Evolutionary conservation across 2,797 vertebrate species (phyloP).

Genomic region (Alosa sapidissima): DNA sequence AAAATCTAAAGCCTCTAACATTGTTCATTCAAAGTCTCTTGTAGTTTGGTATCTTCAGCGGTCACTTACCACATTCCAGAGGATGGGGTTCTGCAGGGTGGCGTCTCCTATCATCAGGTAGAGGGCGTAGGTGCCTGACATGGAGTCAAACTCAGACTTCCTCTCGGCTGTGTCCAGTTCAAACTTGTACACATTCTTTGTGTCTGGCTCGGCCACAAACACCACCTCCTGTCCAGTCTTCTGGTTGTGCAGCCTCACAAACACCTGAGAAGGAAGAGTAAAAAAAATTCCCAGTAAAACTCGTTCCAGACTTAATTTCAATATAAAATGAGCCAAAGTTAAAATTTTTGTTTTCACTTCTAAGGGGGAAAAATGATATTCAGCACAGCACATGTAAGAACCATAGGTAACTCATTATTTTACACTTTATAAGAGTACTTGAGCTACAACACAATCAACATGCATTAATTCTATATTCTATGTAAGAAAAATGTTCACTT

Average conservation of each 20-base stretch:
- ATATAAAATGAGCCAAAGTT: background rate
- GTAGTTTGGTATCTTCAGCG: background rate
- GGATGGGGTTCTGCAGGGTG: conserved; percentile 94
- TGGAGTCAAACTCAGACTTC: conserved; percentile 93
- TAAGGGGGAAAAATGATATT: background rate
- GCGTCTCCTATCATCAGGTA: conserved; percentile 95
- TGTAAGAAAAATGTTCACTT: background rate
- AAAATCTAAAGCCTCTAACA: background rate
- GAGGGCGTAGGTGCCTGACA: conserved; percentile 94
- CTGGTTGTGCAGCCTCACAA: conserved; percentile 94
- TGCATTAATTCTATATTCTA: background rate
- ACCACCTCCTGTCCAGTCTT: conserved; percentile 98
- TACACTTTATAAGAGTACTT: no score
- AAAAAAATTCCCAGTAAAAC: background rate
- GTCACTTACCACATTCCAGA: conserved; percentile 91
- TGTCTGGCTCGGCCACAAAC: conserved; percentile 96
- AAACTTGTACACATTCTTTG: conserved; percentile 95
- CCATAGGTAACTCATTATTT: no score
- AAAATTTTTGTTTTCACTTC: background rate
- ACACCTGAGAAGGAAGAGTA: conserved; percentile 77
- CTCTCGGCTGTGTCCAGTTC: conserved; percentile 93
- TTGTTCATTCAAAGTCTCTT: background rate
- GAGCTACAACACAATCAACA: no score
- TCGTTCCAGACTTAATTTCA: background rate
- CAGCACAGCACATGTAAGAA: background rate